Conservation (phyloP, 2,113 vertebrate genomes). For the Nesogale talazaci region DNA sequence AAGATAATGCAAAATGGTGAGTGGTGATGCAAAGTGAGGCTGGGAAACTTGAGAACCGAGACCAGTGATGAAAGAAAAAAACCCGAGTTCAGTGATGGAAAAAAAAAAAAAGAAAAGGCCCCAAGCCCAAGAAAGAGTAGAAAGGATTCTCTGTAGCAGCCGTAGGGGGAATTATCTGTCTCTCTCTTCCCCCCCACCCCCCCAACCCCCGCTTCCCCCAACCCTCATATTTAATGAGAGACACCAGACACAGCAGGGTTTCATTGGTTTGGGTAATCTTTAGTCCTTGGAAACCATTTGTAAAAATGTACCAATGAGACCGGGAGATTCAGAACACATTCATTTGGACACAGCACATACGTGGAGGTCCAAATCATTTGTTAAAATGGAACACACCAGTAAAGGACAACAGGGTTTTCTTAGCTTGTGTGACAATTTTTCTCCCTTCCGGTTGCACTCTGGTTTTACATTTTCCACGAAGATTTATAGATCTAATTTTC, state of each 20-base stretch:
- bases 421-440: neutral
- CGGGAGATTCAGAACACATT: too few species aligned
- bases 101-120: neutral
- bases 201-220: neutral
- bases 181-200: too few species aligned
- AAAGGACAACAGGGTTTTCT: neutral
- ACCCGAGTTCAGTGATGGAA: neutral
- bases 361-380: too few species aligned
- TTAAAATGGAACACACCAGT: too few species aligned
- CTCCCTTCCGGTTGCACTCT: constrained; percentile 26
- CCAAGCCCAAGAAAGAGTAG: neutral
- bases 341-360: too few species aligned
- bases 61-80: neutral
- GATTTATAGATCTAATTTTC: constrained; percentile 33
- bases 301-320: too few species aligned
- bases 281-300: too few species aligned
- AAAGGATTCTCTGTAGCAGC: constrained; percentile 21
- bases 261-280: too few species aligned
- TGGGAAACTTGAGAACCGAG: neutral
- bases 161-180: constrained; percentile 33
- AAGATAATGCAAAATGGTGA: neutral
- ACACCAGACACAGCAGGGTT: neutral
- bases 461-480: constrained; percentile 34
- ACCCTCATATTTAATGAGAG: neutral
- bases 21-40: too few species aligned